Percentiles rank a stretch among this genome's conserved stretches.
phyloP scores from a whole-genome alignment of 2,797 vertebrate species.

The Microtus californicus region DNA sequence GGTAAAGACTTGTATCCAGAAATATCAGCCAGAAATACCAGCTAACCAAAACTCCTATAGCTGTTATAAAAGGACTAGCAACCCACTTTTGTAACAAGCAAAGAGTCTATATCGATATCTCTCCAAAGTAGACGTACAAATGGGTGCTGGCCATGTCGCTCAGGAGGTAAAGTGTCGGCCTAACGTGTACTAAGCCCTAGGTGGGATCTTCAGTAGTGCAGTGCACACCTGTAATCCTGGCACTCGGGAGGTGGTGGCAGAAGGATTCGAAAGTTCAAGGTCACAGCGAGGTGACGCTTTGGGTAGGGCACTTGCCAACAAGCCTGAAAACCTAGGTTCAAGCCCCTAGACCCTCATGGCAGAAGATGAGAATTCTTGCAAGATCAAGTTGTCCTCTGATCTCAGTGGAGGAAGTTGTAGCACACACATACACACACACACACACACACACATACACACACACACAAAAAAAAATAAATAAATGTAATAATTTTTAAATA shows the following conservation, averaged over 20 bases:
- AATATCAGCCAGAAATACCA: neutral
- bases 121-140: conserved; percentile 15
- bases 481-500: neutral
- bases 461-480: neutral
- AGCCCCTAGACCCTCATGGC: neutral
- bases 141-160: neutral
- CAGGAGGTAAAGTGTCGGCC: neutral
- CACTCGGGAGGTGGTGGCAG: neutral
- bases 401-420: neutral
- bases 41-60: neutral
- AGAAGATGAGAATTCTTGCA: neutral
- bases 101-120: neutral
- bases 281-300: neutral
- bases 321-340: neutral
- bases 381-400: neutral
- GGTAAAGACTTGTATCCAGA: neutral
- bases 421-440: neutral
- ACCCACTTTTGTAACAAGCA: neutral
- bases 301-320: neutral
- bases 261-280: neutral
- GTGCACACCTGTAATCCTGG: neutral
- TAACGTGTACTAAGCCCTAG: neutral
- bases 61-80: neutral
- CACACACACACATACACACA: neutral
- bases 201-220: neutral